These are phyloP conservation scores for Papilio polyxenes DNA, from an alignment of 1,140 invertebrate species.

Conservation along the genomic window DNA sequence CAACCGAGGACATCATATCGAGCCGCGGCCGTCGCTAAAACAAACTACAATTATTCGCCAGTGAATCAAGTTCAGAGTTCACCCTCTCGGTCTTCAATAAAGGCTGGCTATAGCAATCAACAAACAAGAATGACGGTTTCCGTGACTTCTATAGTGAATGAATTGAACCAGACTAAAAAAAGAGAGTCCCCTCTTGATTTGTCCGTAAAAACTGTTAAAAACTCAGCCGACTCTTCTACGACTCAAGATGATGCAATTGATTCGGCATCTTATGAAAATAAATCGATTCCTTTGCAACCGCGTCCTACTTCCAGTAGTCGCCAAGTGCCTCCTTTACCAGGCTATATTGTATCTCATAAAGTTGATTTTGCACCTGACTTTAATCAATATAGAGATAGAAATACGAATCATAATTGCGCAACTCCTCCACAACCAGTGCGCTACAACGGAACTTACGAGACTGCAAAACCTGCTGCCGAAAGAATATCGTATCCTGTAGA, in stretches of 20 bases:
- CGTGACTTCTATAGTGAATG: slow-evolving; percentile 75
- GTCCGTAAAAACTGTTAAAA: slow-evolving; percentile 92
- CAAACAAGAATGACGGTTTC: slow-evolving; percentile 76
- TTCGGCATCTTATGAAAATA: slow-evolving; percentile 70
- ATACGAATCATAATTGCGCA: slow-evolving; percentile 51
- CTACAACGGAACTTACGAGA: slow-evolving; percentile 66
- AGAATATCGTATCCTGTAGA: slow-evolving; percentile 56
- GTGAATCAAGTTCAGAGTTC: slow-evolving; percentile 68
- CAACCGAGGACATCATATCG: slow-evolving; percentile 62
- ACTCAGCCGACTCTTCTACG: slow-evolving; percentile 91
- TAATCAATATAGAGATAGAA: slow-evolving; percentile 74
- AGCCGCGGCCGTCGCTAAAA: slow-evolving; percentile 60
- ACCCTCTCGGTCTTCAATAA: slow-evolving; percentile 62
- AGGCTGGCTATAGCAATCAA: slow-evolving; percentile 70
- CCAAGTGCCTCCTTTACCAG: slow-evolving; percentile 50
- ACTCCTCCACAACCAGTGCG: slow-evolving; percentile 52
- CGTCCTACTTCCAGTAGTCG: slow-evolving; percentile 59
- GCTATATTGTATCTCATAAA: slow-evolving; percentile 82
- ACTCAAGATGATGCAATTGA: slow-evolving; percentile 85
- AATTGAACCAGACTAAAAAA: slow-evolving; percentile 81
- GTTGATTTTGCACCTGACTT: slow-evolving; percentile 87
- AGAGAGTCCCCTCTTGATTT: slow-evolving; percentile 90
- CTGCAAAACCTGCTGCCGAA: slow-evolving; percentile 52
- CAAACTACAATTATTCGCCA: slow-evolving; percentile 66
- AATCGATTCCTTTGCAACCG: slow-evolving; percentile 61